Evolutionary conservation across 2,113 vertebrate genomes (phyloP), one percentile per base, ranked within the genome.

Genomic region (Hemiprocne comata): DNA sequence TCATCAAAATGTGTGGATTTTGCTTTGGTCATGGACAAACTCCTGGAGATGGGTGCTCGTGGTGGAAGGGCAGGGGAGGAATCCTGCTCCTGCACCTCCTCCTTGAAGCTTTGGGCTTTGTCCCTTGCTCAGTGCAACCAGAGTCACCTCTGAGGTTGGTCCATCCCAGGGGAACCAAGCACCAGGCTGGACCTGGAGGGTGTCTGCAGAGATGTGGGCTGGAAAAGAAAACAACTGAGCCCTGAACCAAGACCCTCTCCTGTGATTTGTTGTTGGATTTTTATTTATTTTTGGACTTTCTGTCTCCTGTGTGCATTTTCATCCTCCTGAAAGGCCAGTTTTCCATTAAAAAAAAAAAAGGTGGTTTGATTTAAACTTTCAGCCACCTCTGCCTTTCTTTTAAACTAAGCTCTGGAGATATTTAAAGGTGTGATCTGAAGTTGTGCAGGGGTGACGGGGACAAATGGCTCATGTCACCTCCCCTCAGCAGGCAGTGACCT

Each of bases 251-350:
- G 1, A 11, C 13, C 4, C 17, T 26, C 64, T 66, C 29, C 40
- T 42, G 57, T 25, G 33, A 55, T 79, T 72, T 57, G 13, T 46
- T 44, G 13, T 15, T 51, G 31, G 13, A 11, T 33, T 50, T 20
- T 14, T 38, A 8, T 60, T 17, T 81, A 31, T 46, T 53, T 36
- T 29, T 54, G 14, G 53, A n/a, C 51, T 53, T 7, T 64, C 12
- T n/a, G n/a, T n/a, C n/a, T n/a, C n/a, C 67, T 25, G 1, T 64
- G 7, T 2, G 1, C 3, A 2, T 53, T 53, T 65, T 42, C 18
- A 25, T 80, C 29, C 51, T 40, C 31, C 31, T 48, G 48, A 72
- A 77, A 58, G 33, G 38, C 28, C 46, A 38, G 12, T 17, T 71
- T 77, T 23, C 23, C 36, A n/a, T 26, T 4, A 44, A 46, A 77